These are phyloP conservation scores for Holacanthus passer DNA, from an alignment of 2,113 vertebrate genomes.

Conservation along the genomic window DNA sequence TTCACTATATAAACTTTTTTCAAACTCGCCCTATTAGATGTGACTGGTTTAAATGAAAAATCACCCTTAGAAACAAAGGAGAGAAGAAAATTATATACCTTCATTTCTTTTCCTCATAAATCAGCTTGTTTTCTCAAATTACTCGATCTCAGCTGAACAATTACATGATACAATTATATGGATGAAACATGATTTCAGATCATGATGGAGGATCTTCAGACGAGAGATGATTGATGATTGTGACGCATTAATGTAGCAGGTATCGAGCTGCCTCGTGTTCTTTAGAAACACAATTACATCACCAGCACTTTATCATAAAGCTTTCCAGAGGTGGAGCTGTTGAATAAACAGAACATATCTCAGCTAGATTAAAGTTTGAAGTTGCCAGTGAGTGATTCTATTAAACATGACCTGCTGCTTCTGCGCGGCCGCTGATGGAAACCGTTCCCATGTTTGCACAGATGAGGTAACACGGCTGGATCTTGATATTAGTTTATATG, in stretches of 20 bases:
- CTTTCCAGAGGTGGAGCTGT: slow-evolving; percentile 17
- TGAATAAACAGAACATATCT: slow-evolving; percentile 22
- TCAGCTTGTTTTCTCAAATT: not conserved
- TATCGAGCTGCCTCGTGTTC: not conserved
- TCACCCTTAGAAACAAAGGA: not conserved
- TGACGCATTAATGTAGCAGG: not conserved
- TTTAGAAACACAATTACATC: not conserved
- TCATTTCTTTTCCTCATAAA: not conserved
- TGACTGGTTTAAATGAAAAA: not conserved
- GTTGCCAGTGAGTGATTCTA: slow-evolving; percentile 9
- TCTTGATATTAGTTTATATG: not conserved
- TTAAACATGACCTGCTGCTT: not conserved
- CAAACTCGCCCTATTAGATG: not conserved
- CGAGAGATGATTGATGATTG: not conserved
- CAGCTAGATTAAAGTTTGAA: slow-evolving; percentile 1
- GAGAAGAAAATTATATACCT: not conserved
- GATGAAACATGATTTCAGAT: not conserved
- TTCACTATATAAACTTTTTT: not conserved
- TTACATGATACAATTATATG: not conserved
- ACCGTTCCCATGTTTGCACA: slow-evolving; percentile 8
- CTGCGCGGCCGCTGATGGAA: not conserved
- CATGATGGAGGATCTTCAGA: not conserved
- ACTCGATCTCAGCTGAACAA: not conserved
- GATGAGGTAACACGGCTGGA: slow-evolving; percentile 5
- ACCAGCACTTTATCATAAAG: not conserved